These are phyloP conservation scores for Lutraria lutraria DNA, from an alignment of 2,888 invertebrate species.

Conservation along the genomic window DNA sequence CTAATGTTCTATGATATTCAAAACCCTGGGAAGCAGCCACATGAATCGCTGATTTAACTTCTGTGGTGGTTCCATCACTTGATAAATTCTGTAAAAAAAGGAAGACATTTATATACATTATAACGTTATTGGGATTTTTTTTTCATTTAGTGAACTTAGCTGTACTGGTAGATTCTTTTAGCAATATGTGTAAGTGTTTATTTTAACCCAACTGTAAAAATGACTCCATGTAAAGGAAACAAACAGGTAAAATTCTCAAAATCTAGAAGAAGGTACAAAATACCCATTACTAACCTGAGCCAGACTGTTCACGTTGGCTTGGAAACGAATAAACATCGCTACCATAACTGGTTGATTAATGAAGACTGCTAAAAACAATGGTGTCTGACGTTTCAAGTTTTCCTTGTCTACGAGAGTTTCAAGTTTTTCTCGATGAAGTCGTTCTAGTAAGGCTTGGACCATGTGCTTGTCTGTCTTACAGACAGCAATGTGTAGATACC, in stretches of 20 bases:
- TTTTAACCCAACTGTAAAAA: background rate
- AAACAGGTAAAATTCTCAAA: background rate
- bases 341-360: conserved; percentile 81
- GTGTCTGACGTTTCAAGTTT: conserved; percentile 81
- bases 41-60: conserved; percentile 80
- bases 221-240: background rate
- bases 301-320: conserved; percentile 80
- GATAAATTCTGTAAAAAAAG: conserved; percentile 63
- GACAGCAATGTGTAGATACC: conserved; percentile 81
- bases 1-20: conserved; percentile 74
- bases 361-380: conserved; percentile 80
- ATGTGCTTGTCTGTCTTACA: conserved; percentile 77
- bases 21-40: conserved; percentile 79
- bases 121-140: background rate
- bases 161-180: too few species aligned
- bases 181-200: background rate
- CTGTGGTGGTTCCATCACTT: conserved; percentile 66
- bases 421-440: conserved; percentile 75
- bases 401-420: conserved; percentile 75
- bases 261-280: background rate
- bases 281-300: conserved; percentile 75
- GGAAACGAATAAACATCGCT: conserved; percentile 74
- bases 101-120: background rate
- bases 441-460: conserved; percentile 81
- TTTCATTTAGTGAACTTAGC: too few species aligned